These are phyloP conservation scores for Murina feae DNA, from an alignment of 2,113 vertebrate species.

Conservation along the genomic window DNA sequence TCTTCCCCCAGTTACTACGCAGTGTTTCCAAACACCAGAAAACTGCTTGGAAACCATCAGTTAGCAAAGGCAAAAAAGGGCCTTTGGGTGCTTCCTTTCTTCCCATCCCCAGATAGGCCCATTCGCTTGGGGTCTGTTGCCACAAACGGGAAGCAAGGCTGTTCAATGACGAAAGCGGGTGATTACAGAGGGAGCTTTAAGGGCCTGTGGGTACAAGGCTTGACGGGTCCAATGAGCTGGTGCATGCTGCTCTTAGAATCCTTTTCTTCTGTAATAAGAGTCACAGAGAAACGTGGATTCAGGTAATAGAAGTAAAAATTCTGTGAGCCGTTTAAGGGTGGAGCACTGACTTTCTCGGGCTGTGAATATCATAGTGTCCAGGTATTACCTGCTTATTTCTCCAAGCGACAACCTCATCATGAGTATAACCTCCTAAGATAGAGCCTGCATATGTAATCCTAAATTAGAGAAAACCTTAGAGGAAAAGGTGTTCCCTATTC, in stretches of 20 bases:
- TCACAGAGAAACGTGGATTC: background rate
- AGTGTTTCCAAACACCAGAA: conserved; percentile 78
- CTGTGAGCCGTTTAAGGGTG: background rate
- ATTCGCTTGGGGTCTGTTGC: conserved; percentile 65
- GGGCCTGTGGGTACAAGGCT: conserved; percentile 37
- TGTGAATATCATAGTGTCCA: background rate
- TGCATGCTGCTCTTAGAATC: conserved; percentile 32
- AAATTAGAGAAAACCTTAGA: background rate
- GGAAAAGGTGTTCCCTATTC: background rate
- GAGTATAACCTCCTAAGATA: background rate
- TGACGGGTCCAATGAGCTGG: conserved; percentile 49
- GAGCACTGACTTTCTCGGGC: background rate
- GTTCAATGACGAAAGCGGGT: conserved; percentile 67
- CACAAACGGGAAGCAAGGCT: conserved; percentile 52
- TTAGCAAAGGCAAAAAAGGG: conserved; percentile 76
- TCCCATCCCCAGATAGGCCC: conserved; percentile 68
- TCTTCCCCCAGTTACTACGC: conserved; percentile 79
- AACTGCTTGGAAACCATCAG: conserved; percentile 82
- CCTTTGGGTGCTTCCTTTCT: conserved; percentile 74
- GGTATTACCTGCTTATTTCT: background rate
- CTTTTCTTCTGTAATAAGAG: background rate
- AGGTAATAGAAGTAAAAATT: background rate
- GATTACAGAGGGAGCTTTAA: conserved; percentile 65
- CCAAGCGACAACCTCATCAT: background rate
- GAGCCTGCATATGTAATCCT: background rate